Conservation (phyloP, 2,888 invertebrate genomes). For the Tenthredo mesomela region DNA sequence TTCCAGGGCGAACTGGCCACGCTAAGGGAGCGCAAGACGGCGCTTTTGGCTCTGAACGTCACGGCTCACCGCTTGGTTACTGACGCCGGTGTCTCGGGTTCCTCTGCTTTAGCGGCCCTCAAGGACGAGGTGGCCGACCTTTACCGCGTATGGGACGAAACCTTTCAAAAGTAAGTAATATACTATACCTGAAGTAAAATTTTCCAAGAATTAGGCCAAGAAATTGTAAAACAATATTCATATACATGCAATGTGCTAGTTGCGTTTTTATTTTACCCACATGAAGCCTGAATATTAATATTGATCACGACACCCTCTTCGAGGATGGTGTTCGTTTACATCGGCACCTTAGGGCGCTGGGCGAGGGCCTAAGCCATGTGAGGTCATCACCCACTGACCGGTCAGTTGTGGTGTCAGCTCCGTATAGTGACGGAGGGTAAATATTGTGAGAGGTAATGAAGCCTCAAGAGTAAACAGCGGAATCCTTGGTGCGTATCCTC, state of each 20-base stretch:
- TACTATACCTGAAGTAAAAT: background rate
- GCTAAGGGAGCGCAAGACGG: conserved; percentile 80
- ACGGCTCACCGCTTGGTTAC: conserved; percentile 81
- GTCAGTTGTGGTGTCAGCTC: conserved; percentile 56
- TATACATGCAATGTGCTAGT: background rate
- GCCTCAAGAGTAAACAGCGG: conserved; percentile 72
- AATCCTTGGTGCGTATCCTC: conserved; percentile 40
- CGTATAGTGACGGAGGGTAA: conserved; percentile 72
- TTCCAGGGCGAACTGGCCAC: conserved; percentile 83
- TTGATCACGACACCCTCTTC: conserved; percentile 10
- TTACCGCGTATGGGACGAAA: conserved; percentile 86
- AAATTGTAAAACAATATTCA: background rate
- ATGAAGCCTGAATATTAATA: conserved; percentile 49
- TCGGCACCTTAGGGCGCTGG: conserved; percentile 24
- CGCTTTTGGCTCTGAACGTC: conserved; percentile 82
- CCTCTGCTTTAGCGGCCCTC: conserved; percentile 78
- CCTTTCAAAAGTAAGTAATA: conserved; percentile 83
- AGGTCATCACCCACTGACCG: conserved; percentile 67
- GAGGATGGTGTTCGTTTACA: conserved; percentile 1
- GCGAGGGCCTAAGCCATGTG: conserved; percentile 52
- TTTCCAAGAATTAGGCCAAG: background rate
- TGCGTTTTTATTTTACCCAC: background rate
- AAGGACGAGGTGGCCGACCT: conserved; percentile 85
- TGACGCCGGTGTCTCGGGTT: conserved; percentile 79
- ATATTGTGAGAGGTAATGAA: conserved; percentile 77